These are phyloP conservation scores for Mesorhabditis spiculigera DNA, from an alignment of 2,888 invertebrate genomes.

Conservation along the genomic window DNA sequence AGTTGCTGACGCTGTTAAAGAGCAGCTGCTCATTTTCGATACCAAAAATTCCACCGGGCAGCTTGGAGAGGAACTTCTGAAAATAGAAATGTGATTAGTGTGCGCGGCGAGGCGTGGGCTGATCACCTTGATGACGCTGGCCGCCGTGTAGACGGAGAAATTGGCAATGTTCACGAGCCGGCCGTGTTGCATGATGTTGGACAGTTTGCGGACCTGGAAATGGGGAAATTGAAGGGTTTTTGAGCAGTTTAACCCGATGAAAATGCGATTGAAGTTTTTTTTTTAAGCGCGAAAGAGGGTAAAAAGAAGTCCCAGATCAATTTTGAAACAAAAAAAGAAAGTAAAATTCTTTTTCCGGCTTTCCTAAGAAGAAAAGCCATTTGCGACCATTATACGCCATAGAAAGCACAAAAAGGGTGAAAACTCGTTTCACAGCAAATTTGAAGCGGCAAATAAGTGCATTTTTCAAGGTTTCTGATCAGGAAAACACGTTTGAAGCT, in stretches of 20 bases:
- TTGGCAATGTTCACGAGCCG: slow-evolving; percentile 65
- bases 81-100: slow-evolving; percentile 19
- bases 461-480: no score
- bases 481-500: no score
- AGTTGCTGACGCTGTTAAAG: slow-evolving; percentile 78
- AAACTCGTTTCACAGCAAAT: no score
- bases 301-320: not conserved
- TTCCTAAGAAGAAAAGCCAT: no score
- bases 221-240: not conserved
- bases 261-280: no score
- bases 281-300: no score
- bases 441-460: no score
- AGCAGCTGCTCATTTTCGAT: slow-evolving; percentile 82
- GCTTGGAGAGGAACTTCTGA: slow-evolving; percentile 86
- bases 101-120: not conserved
- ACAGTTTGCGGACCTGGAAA: slow-evolving; percentile 55
- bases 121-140: slow-evolving; percentile 81
- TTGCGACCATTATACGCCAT: no score
- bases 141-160: slow-evolving; percentile 93
- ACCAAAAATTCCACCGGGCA: slow-evolving; percentile 93
- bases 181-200: slow-evolving; percentile 58
- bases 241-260: no score
- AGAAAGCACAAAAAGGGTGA: no score
- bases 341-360: no score
- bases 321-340: no score